Conservation (phyloP, 2,797 vertebrate genomes). For the Labeo calbasu region DNA sequence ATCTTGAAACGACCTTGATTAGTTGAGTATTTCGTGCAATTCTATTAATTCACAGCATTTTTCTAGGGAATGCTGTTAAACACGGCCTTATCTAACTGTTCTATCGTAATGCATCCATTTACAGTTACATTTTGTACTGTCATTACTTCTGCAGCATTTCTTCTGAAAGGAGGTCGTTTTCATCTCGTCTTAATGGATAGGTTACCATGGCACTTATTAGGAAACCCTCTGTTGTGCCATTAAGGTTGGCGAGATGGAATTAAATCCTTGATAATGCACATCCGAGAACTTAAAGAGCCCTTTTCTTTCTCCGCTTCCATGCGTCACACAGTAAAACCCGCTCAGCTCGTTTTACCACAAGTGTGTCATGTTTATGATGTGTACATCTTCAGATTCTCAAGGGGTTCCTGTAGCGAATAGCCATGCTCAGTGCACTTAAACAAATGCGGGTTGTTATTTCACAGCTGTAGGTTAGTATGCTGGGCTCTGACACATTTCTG, state of each 20-base stretch:
- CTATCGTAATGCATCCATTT: slow-evolving; percentile 30
- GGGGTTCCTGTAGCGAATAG: not conserved
- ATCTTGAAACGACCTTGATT: not conserved
- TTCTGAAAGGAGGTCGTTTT: slow-evolving; percentile 12
- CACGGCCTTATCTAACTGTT: not conserved
- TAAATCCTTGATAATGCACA: slow-evolving; percentile 60
- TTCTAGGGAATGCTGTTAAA: not conserved
- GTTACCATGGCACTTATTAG: slow-evolving; percentile 61
- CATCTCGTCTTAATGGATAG: slow-evolving; percentile 35
- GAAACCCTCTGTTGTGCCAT: slow-evolving; percentile 63
- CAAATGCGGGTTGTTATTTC: not conserved
- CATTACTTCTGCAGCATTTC: slow-evolving; percentile 15
- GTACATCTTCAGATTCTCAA: slow-evolving; percentile 10
- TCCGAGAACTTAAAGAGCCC: slow-evolving; percentile 37
- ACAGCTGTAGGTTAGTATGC: slow-evolving; percentile 5
- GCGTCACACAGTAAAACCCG: slow-evolving; percentile 14
- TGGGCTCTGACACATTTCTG: not conserved
- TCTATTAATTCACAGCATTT: not conserved
- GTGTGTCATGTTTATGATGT: slow-evolving; percentile 11
- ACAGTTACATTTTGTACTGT: slow-evolving; percentile 15
- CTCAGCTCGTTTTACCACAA: slow-evolving; percentile 59
- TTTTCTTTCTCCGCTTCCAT: slow-evolving; percentile 55
- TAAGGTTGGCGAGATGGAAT: slow-evolving; percentile 59
- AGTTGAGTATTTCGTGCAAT: not conserved
- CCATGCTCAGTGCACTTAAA: slow-evolving; percentile 5